Evolutionary conservation across 1,140 invertebrate species (phyloP), one percentile per base, ranked within the genome.

Genomic region (Zaprionus lachaisei): DNA sequence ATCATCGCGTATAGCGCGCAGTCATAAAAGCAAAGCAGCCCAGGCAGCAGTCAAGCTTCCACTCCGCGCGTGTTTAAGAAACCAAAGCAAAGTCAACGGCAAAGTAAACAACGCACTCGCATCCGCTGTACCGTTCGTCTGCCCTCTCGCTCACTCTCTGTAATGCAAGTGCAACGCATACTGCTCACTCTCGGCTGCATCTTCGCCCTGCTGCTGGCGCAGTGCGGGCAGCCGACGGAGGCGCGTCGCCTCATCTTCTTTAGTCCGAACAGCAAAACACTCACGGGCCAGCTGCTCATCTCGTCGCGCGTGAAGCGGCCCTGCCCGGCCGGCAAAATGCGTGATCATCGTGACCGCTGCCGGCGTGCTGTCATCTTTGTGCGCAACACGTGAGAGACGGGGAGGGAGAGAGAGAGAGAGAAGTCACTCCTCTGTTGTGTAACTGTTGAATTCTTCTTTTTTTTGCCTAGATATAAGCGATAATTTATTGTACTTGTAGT

Each of bases 261-360:
- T 49, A 87, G 67, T 57, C 77, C 78, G 6, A 54, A 78, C 15
- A 74, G 77, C 17, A 70, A 51, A 1, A 77, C 89, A 0, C 28
- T 77, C 0, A 81, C 72, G n/a, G 72, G 84, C 22, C 91, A 92
- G 61, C 69, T 92, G 31, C 79, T 92, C 24, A 65, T 86, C 14
- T 91, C 87, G 7, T 70, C 79, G 6, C 77, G 65, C 11, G 34
- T 80, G 2, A 38, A 77, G 17, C 63, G 56, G 3, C 91, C 91
- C 2, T 92, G 91, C 72, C 91, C 87, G 4, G 67, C 66, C 15
- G 91, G 91, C 0, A 83, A 83, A 47, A 90, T 92, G 87, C 67
- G 91, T 7, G 91, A 92, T 60, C 91, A 92, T 62, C 86, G 91
- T 24, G 89, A 91, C 71, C 87, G 91, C 15, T 92, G 91, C 65